phyloP scores from a whole-genome alignment of 1,140 invertebrate species.

The Aplysia californica region DNA sequence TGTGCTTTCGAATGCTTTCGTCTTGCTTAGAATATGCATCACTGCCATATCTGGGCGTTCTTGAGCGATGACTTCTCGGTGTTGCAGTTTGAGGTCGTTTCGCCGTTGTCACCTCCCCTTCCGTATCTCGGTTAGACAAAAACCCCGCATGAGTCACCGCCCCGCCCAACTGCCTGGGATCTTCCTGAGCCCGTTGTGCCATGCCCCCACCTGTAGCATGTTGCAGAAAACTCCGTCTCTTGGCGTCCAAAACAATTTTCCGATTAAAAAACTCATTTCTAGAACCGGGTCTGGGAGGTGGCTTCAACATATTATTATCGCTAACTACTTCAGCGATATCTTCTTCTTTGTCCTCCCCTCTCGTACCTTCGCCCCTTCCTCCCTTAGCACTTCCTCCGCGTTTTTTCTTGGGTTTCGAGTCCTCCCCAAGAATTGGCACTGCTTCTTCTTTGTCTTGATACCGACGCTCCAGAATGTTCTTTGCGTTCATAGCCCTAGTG shows the following conservation, averaged over 20 bases:
- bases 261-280: conserved; percentile 10
- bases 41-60: conserved; percentile 1
- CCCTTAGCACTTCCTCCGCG: background rate
- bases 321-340: background rate
- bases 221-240: background rate
- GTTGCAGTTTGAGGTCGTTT: background rate
- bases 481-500: conserved; percentile 1
- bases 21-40: background rate
- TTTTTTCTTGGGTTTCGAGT: background rate
- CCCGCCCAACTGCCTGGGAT: background rate
- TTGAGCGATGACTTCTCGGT: background rate
- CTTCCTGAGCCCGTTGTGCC: background rate
- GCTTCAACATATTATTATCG: background rate
- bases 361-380: no score
- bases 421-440: background rate
- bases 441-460: background rate
- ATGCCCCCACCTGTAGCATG: background rate
- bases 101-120: background rate
- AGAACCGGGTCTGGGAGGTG: background rate
- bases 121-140: background rate
- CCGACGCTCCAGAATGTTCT: background rate
- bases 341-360: background rate
- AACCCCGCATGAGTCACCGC: background rate
- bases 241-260: conserved; percentile 7
- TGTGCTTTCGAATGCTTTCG: background rate